These are phyloP conservation scores for Podabrus alpinus DNA, from an alignment of 2,888 invertebrate genomes.

Conservation along the genomic window DNA sequence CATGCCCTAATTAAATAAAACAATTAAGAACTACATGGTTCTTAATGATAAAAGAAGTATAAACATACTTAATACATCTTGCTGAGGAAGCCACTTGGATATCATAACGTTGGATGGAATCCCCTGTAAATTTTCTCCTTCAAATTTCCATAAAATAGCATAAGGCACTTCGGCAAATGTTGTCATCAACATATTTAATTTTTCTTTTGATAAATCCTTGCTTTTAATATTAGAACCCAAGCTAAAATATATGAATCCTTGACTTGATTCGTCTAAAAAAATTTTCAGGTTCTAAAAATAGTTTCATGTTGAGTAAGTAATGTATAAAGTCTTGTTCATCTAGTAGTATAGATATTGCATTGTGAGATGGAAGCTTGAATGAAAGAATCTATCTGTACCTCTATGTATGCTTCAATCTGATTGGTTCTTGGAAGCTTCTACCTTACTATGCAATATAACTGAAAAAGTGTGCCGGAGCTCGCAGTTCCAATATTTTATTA, in stretches of 20 bases:
- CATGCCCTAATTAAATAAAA: not conserved
- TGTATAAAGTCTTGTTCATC: too few relatives aligned
- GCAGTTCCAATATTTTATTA: not conserved
- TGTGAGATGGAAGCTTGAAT: too few relatives aligned
- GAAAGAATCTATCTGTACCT: too few relatives aligned
- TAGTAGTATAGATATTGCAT: too few relatives aligned
- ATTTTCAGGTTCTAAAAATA: not conserved
- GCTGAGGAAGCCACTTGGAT: constrained; percentile 54
- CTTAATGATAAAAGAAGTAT: not conserved
- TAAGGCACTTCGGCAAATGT: constrained; percentile 53
- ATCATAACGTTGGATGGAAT: constrained; percentile 52
- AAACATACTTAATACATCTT: constrained; percentile 48
- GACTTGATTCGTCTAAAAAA: not conserved
- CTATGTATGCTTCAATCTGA: too few relatives aligned
- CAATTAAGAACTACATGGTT: too few relatives aligned
- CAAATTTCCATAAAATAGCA: constrained; percentile 56
- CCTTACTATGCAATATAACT: too few relatives aligned
- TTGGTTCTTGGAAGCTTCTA: too few relatives aligned
- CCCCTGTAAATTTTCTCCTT: constrained; percentile 43
- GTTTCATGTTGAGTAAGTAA: too few relatives aligned
- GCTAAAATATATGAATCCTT: constrained; percentile 34
- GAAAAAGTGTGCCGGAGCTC: too few relatives aligned
- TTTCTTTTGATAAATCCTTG: constrained; percentile 33
- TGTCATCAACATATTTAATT: constrained; percentile 44
- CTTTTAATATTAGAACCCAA: constrained; percentile 11